Evolutionary conservation across 2,888 invertebrate species (phyloP).

Genomic region (Dysmachus trigonus): DNA sequence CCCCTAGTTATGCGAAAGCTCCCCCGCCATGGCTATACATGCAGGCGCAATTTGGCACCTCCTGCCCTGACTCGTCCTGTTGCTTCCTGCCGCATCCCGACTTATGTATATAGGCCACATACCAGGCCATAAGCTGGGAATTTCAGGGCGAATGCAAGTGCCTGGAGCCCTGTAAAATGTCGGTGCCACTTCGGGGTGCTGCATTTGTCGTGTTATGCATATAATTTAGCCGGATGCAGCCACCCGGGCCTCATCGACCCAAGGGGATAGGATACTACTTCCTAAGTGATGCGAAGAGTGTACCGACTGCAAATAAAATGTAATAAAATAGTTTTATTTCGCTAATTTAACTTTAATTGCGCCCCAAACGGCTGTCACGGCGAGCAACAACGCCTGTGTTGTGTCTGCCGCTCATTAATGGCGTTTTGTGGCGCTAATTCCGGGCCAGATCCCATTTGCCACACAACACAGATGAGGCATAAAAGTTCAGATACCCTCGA

Average conservation of each 20-base stretch:
- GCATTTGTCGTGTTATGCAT: neutral
- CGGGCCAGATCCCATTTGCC: neutral
- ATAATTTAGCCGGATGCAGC: neutral
- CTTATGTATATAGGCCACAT: neutral
- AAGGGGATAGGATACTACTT: neutral
- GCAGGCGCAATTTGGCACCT: neutral
- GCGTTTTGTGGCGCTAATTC: slow-evolving; percentile 3
- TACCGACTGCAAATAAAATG: slow-evolving; percentile 9
- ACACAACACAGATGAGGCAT: neutral
- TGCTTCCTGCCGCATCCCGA: neutral
- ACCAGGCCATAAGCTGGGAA: neutral
- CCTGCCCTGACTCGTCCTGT: neutral
- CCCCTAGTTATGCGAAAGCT: no score
- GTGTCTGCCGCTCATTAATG: slow-evolving; percentile 4
- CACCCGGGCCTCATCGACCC: neutral
- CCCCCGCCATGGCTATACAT: neutral
- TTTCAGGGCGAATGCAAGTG: neutral
- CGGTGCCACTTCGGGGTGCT: neutral
- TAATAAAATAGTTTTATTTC: slow-evolving; percentile 34
- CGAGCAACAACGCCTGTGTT: slow-evolving; percentile 14
- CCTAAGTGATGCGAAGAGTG: neutral
- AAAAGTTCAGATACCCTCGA: neutral
- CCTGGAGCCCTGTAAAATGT: neutral
- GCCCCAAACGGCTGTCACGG: neutral
- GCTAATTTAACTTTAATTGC: slow-evolving; percentile 27